Percentiles rank a stretch among this genome's conserved stretches.
phyloP scores from a whole-genome alignment of 2,797 vertebrate genomes.

The Eulemur albifrons region DNA sequence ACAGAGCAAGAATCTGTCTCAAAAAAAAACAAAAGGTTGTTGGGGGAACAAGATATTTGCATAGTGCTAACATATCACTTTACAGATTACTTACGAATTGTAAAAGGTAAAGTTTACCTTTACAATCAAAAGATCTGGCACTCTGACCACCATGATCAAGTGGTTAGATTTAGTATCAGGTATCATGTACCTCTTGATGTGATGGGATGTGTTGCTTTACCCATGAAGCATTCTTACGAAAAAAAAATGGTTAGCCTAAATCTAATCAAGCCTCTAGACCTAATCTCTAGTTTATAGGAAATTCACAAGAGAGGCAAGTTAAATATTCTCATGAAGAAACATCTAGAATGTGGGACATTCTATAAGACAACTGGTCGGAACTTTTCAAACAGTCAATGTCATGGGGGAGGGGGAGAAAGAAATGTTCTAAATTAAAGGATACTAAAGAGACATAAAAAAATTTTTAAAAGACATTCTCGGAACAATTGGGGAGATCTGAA shows the following conservation, averaged over 20 bases:
- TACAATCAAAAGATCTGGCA: not conserved
- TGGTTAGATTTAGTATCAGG: not conserved
- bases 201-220: not conserved
- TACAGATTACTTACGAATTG: not conserved
- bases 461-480: not conserved
- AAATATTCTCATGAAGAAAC: not conserved
- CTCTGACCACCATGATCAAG: not conserved
- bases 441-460: not conserved
- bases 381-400: conserved; percentile 14
- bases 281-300: not conserved
- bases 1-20: not conserved
- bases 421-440: not conserved
- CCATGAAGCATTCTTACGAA: not conserved
- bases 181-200: not conserved
- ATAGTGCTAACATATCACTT: not conserved
- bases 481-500: not conserved
- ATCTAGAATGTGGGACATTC: not conserved
- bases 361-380: not conserved
- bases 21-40: not conserved
- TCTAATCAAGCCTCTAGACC: not conserved
- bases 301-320: not conserved
- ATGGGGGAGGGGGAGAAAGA: not conserved
- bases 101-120: not conserved
- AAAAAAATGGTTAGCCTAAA: not conserved
- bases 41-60: not conserved